Conservation (phyloP, 1,140 invertebrate genomes). For the Ceratitis capitata region DNA sequence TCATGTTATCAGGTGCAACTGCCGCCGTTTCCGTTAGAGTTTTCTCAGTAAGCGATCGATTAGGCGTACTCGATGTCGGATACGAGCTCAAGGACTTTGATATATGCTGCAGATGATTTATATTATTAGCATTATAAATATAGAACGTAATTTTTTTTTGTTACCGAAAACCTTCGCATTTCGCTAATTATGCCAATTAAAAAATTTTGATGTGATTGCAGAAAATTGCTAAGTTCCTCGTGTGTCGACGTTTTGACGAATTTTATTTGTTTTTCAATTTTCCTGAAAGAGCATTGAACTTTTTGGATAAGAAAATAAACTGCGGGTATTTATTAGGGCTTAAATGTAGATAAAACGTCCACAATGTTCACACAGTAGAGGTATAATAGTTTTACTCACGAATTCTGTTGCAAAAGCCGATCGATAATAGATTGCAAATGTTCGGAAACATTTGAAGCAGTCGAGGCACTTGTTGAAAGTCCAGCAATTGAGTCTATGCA, state of each 20-base stretch:
- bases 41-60: conserved; percentile 30
- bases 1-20: conserved; percentile 9
- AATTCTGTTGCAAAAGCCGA: conserved; percentile 54
- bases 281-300: conserved; percentile 48
- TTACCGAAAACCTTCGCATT: conserved; percentile 60
- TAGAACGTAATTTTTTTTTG: not conserved
- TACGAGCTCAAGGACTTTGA: conserved; percentile 32
- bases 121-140: not conserved
- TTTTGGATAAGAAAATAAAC: too few species aligned
- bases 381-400: conserved; percentile 47
- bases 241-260: conserved; percentile 49
- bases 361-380: too few species aligned
- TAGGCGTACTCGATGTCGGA: conserved; percentile 46
- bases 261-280: conserved; percentile 55
- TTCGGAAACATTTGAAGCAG: conserved; percentile 55
- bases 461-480: conserved; percentile 49
- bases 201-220: conserved; percentile 57
- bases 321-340: too few species aligned
- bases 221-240: conserved; percentile 54
- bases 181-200: conserved; percentile 59
- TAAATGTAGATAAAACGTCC: too few species aligned
- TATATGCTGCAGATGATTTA: not conserved
- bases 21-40: not conserved
- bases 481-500: conserved; percentile 55
- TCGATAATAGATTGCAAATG: conserved; percentile 59